A percentile compares a stretch with the other conserved stretches of the same genome.
phyloP scores from a whole-genome alignment of 2,797 vertebrate species.

The Gadopsis marmoratus region DNA sequence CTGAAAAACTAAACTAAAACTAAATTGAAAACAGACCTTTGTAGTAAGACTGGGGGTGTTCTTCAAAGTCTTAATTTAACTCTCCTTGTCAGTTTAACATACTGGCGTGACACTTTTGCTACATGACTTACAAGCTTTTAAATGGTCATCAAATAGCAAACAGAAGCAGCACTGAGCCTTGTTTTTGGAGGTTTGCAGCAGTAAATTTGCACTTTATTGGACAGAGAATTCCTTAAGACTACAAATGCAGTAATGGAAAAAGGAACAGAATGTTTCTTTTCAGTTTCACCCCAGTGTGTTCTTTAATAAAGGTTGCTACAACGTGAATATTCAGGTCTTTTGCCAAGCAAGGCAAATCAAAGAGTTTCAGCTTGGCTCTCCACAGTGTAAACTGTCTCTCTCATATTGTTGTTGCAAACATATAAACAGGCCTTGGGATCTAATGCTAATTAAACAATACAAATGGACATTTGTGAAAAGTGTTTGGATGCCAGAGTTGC shows the following conservation, averaged over 20 bases:
- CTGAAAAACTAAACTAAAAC: conserved; percentile 35
- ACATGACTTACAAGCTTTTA: conserved; percentile 76
- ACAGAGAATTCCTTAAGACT: conserved; percentile 30
- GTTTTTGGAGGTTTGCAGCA: conserved; percentile 30
- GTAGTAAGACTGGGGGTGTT: conserved; percentile 51
- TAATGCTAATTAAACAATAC: conserved; percentile 21
- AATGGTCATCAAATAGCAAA: conserved; percentile 58
- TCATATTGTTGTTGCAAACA: conserved; percentile 8
- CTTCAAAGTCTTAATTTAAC: conserved; percentile 77
- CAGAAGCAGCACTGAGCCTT: conserved; percentile 48
- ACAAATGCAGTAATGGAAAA: conserved; percentile 7
- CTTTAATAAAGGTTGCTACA: conserved; percentile 22
- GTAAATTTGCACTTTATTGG: conserved; percentile 38
- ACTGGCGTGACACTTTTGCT: conserved; percentile 71
- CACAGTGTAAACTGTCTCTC: conserved; percentile 2
- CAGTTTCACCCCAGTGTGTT: conserved; percentile 27
- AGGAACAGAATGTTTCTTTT: conserved; percentile 25
- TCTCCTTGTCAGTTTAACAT: conserved; percentile 62
- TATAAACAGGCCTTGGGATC: conserved; percentile 9
- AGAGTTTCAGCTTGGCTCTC: not conserved
- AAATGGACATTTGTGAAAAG: not conserved
- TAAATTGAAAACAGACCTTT: conserved; percentile 75
- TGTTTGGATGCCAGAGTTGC: conserved; percentile 10
- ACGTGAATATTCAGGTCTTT: conserved; percentile 13
- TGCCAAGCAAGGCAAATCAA: conserved; percentile 12